These are phyloP conservation scores for Neolamprologus fasciatus DNA, from an alignment of 2,113 vertebrate genomes.

Conservation along the genomic window DNA sequence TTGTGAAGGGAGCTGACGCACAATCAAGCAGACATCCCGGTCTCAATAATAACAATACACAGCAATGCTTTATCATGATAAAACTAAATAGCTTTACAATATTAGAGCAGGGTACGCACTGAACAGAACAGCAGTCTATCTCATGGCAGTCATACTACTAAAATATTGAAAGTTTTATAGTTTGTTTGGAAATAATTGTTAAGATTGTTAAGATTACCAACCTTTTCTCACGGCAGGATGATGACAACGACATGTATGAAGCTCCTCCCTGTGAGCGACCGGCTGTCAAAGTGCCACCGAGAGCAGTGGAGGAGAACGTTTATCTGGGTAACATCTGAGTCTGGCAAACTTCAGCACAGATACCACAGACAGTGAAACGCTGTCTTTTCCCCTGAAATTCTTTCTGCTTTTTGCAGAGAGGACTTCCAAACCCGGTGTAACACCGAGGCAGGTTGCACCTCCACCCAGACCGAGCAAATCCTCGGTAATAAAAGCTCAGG, in stretches of 20 bases:
- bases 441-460: conserved; percentile 44
- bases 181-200: neutral
- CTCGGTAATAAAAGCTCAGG: conserved; percentile 18
- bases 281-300: conserved; percentile 39
- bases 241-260: conserved; percentile 69
- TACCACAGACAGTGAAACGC: neutral
- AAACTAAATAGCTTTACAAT: neutral
- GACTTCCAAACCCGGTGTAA: neutral
- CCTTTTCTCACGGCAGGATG: conserved; percentile 42
- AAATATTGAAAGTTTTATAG: neutral
- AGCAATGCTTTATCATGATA: neutral
- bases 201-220: neutral
- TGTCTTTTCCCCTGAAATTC: neutral
- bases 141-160: neutral
- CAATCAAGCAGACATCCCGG: neutral
- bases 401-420: conserved; percentile 35
- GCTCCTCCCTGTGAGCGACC: conserved; percentile 67
- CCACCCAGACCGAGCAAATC: conserved; percentile 39
- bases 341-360: neutral
- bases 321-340: conserved; percentile 62
- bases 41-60: neutral
- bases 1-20: neutral
- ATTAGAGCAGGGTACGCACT: neutral
- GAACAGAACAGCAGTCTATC: neutral
- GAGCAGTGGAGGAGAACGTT: conserved; percentile 54